Base-by-base conservation (phyloP, 2,888 invertebrate genomes). In the Agrochola lota region DNA sequence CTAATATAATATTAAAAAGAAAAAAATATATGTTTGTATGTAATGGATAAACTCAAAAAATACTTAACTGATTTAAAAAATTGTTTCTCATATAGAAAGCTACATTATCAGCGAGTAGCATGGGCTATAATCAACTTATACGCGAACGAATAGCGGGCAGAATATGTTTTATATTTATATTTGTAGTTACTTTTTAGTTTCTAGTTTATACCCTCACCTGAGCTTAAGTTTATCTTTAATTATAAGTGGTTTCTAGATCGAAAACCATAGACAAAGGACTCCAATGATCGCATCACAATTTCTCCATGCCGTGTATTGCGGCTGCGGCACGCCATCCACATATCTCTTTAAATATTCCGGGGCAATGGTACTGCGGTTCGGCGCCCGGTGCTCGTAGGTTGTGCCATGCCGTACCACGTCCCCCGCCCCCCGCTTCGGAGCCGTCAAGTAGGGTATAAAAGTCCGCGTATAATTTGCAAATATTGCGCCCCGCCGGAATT, bases 381-480 rank as follows among this genome's bases (percentile, higher is more conserved):
- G 52, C 17, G 62, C 2, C n/a, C 40, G 59, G 12, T 43, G 40
- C 43, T 66, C 43, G 49, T 49, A 40, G 26, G 20, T 55, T 43
- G 84, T 84, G 59, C 74, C 84, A 75, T 12, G 12, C 49, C 2
- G 84, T 84, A 70, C 76, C 80, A 72, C 62, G 55, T 23, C 49
- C 20, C 57, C 7, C 40, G 4, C 35, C 26, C 11, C 17, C 59
- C 59, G 35, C 52, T 52, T 43, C 11, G 23, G 49, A 71, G 67
- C 77, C 66, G 43, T 84, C 74, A 78, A 77, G 77, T 72, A 49
- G 23, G n/a, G 46, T 40, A 80, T 67, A 81, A 77, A 77, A 63
- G 74, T 77, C 63, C 62, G 63, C 66, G 71, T 69, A 77, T 78
- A 71, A 79, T 74, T 77, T 75, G 85, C 77, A 55, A 82, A 85